phyloP scores from a whole-genome alignment of 2,113 vertebrate species.

The Isurus oxyrinchus region DNA sequence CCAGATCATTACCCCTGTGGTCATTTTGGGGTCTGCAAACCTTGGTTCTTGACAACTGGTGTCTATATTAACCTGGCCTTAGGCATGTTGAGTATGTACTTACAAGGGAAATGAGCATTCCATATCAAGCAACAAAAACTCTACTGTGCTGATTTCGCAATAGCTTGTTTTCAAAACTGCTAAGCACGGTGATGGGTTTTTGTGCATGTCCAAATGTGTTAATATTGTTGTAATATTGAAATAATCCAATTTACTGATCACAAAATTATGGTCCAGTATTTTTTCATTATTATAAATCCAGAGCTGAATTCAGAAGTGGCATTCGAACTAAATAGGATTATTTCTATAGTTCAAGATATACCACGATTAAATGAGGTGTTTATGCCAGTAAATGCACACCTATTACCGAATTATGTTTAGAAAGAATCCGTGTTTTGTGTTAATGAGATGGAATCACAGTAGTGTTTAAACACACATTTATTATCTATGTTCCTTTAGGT shows the following conservation, averaged over 20 bases:
- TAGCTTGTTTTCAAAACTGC: neutral
- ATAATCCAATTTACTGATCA: neutral
- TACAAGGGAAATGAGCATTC: neutral
- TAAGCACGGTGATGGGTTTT: neutral
- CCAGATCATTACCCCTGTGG: neutral
- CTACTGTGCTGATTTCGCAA: neutral
- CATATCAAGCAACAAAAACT: neutral
- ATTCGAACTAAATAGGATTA: neutral
- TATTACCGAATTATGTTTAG: neutral
- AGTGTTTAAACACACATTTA: neutral
- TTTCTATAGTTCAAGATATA: neutral
- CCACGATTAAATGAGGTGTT: neutral
- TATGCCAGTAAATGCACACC: neutral
- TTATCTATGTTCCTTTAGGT: neutral
- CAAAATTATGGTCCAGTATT: neutral
- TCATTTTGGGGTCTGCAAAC: neutral
- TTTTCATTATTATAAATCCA: neutral
- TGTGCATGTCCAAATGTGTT: neutral
- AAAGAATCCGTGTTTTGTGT: neutral
- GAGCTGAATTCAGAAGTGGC: neutral
- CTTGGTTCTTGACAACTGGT: neutral
- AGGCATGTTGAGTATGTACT: neutral
- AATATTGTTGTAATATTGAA: neutral
- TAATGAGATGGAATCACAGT: neutral
- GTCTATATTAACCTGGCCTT: neutral